Evolutionary conservation across 1,140 invertebrate genomes (phyloP).

Genomic region (Hermetia illucens): DNA sequence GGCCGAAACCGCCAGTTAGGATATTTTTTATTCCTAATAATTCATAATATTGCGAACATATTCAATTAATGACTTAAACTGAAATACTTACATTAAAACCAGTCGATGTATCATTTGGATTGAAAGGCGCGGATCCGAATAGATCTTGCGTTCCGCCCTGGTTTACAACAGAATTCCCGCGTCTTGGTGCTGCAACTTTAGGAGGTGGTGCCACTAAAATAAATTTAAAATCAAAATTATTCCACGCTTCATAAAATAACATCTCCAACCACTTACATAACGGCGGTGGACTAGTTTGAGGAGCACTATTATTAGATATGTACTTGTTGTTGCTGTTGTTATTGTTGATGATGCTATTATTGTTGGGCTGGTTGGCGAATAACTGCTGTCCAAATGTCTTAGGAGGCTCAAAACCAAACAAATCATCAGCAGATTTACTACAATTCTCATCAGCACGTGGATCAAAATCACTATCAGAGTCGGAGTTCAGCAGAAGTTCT

Average conservation of each 20-base stretch:
- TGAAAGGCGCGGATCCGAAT: slow-evolving; percentile 52
- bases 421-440: slow-evolving; percentile 25
- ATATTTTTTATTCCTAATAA: background rate
- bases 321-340: slow-evolving; percentile 13
- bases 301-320: slow-evolving; percentile 10
- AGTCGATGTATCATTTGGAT: slow-evolving; percentile 21
- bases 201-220: slow-evolving; percentile 63
- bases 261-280: slow-evolving; percentile 38
- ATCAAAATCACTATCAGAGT: slow-evolving; percentile 67
- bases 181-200: slow-evolving; percentile 41
- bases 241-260: background rate
- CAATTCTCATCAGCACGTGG: slow-evolving; percentile 49
- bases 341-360: slow-evolving; percentile 21
- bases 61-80: slow-evolving; percentile 1
- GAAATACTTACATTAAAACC: slow-evolving; percentile 20
- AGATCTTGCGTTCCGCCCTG: slow-evolving; percentile 39
- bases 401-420: slow-evolving; percentile 25
- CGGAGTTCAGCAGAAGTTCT: slow-evolving; percentile 62
- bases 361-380: slow-evolving; percentile 20
- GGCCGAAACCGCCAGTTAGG: background rate
- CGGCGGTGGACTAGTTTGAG: slow-evolving; percentile 34
- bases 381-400: slow-evolving; percentile 33
- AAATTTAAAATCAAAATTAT: slow-evolving; percentile 6
- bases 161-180: slow-evolving; percentile 17
- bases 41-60: slow-evolving; percentile 1